Evolutionary conservation across 2,113 vertebrate species (phyloP).

Genomic region (Cavia porcellus): DNA sequence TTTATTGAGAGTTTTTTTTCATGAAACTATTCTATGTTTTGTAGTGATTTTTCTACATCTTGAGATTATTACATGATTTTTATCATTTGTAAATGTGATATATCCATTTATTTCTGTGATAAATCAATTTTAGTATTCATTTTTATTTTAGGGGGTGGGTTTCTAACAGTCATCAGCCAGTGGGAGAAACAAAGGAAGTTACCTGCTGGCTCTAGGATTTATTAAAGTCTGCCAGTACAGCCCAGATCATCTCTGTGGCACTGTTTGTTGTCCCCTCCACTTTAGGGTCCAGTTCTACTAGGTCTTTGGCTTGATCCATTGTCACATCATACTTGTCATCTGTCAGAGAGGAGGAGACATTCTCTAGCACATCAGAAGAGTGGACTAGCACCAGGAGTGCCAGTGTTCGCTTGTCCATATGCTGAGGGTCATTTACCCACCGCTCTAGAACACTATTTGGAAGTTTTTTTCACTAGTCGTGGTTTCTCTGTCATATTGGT

Average conservation of each 20-base stretch:
- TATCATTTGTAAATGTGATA: too few relatives aligned
- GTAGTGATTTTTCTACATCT: too few relatives aligned
- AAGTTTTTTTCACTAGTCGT: slow-evolving; percentile 88
- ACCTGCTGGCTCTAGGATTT: slow-evolving; percentile 84
- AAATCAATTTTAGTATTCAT: too few relatives aligned
- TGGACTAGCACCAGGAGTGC: slow-evolving; percentile 91
- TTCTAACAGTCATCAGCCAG: slow-evolving; percentile 59
- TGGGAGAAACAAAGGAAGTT: background rate
- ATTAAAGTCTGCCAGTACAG: slow-evolving; percentile 92
- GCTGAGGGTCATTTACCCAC: slow-evolving; percentile 91
- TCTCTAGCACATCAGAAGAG: slow-evolving; percentile 91
- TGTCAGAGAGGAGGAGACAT: slow-evolving; percentile 86
- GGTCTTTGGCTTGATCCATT: slow-evolving; percentile 87
- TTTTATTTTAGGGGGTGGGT: background rate
- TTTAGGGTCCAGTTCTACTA: slow-evolving; percentile 91
- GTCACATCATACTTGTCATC: slow-evolving; percentile 90
- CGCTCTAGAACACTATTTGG: slow-evolving; percentile 91
- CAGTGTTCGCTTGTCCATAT: slow-evolving; percentile 89
- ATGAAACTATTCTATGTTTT: too few relatives aligned
- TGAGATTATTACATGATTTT: too few relatives aligned
- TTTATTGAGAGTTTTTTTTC: too few relatives aligned
- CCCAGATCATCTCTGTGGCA: slow-evolving; percentile 92
- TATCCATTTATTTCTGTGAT: too few relatives aligned
- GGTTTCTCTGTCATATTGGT: slow-evolving; percentile 90
- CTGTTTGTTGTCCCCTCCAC: slow-evolving; percentile 86